Base-by-base conservation (phyloP, 2,888 invertebrate genomes). In the Leucophora obtusa region DNA sequence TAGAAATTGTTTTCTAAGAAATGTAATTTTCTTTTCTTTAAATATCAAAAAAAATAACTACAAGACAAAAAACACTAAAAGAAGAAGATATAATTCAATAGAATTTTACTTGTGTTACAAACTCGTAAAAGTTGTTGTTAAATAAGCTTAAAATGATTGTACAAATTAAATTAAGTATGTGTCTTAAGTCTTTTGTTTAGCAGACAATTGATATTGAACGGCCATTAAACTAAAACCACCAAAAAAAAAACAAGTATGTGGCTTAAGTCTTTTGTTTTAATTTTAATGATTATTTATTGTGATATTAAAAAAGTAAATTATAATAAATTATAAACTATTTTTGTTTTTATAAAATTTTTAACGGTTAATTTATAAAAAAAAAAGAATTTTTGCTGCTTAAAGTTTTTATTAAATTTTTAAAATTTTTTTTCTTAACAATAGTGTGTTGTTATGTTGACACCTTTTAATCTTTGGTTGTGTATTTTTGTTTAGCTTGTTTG, bases 1-100 rank as follows among this genome's bases (percentile, higher is more conserved):
- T 77, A 77, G 77, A 81, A 81, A 81, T 81, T 81, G 73, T 74
- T 70, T 81, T 81, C 81, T 77, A 35, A 81, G 81, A 81, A 81
- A 66, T 77, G 81, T 81, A 81, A 77, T 81, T 81, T 81, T 81
- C 56, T 63, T 63, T 63, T 72, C 69, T 68, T 68, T 50, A 59
- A 71, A 68, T n/a, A 68, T 24, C 43, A 60, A 33, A 50, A 54
- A 35, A 38, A 11, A 11, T 11, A 69, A 58, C 9, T 6, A 50
- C 11, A 59, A 66, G 69, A 69, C 14, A 70, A 74, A 63, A 59
- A 38, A 28, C 28, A 28, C 28, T 28, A 28, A 28, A 6, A 28
- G 28, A 65, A 72, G 50, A 54, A 68, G 73, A 70, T 43, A 65
- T 35, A 71, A 60, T 66, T 47, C 63, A 65, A 76, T 65, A 65